phyloP scores from a whole-genome alignment of 2,113 vertebrate genomes.

The Rallus limicola region DNA sequence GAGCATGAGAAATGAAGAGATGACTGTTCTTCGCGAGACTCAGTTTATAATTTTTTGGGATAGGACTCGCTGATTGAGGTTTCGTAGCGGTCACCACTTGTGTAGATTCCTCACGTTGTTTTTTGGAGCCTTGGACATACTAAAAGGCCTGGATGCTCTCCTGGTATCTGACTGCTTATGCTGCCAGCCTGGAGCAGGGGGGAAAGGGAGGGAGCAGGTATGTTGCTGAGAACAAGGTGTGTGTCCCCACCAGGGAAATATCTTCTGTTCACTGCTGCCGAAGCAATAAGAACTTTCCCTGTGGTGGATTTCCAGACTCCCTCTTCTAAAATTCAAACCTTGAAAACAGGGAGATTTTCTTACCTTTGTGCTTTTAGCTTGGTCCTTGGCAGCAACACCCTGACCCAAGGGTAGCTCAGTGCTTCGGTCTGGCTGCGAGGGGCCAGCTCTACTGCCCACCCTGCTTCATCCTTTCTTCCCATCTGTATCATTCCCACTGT shows the following conservation, averaged over 20 bases:
- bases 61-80: neutral
- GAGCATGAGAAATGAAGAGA: neutral
- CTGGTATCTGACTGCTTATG: neutral
- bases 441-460: neutral
- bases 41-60: neutral
- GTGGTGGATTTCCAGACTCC: neutral
- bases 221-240: neutral
- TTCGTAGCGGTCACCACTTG: neutral
- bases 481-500: neutral
- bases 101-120: neutral
- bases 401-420: neutral
- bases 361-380: neutral
- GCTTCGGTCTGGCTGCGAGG: neutral
- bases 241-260: neutral
- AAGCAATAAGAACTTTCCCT: neutral
- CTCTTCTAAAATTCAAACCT: neutral
- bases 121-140: neutral
- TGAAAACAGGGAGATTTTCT: neutral
- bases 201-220: rapidly evolving
- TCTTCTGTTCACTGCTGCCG: rapidly evolving
- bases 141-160: neutral
- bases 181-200: neutral
- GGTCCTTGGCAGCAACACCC: neutral
- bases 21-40: neutral
- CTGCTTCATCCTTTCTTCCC: neutral